Evolutionary conservation across 64 coral and sea anemone species (phyloP), one percentile per base, ranked within the genome.

Genomic region (Pocillopora damicornis): DNA sequence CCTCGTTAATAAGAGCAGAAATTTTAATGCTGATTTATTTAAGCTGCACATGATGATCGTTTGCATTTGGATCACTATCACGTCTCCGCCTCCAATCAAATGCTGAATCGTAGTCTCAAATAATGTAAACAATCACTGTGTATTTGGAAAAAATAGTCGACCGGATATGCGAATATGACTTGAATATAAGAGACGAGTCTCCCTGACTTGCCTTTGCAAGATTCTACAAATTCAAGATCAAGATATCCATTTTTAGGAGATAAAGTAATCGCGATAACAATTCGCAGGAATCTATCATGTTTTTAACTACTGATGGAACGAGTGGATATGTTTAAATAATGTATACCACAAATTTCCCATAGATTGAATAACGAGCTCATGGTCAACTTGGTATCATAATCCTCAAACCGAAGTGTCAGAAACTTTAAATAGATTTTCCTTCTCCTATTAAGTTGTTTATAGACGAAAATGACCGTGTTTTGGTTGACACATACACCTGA

Each of bases 61-160:
- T 63, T 80, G 78, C 58, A 63, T 80, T 16, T 35, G 35, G 23
- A 80, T 63, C 22, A 16, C 25, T 80, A 80, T 63, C 78, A 62
- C 12, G 60, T 69, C 78, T 25, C 78, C 78, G 78, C 78, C 59
- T 80, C 63, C 5, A 36, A 35, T 36, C 14, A 80, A 61, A 63
- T 2, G 4, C 22, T 63, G 18, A 25, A 69, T 69, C 22, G 0
- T 7, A 69, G 9, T 18, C 23, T 23, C 9, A 69, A n/a, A 25
- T 10, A 69, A 22, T 69, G 23, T 69, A 23, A 22, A 23, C 25
- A 69, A n/a, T 69, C 10, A 22, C 23, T 69, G 5, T 22, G 23
- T 10, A 69, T 69, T 23, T n/a, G 66, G 20, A 69, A 18, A 22
- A 69, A 17, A n/a, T 4, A 25, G 23, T n/a, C 20, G 18, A 18